Evolutionary conservation across 1,140 invertebrate genomes (phyloP).

Genomic region (Gryllus bimaculatus): DNA sequence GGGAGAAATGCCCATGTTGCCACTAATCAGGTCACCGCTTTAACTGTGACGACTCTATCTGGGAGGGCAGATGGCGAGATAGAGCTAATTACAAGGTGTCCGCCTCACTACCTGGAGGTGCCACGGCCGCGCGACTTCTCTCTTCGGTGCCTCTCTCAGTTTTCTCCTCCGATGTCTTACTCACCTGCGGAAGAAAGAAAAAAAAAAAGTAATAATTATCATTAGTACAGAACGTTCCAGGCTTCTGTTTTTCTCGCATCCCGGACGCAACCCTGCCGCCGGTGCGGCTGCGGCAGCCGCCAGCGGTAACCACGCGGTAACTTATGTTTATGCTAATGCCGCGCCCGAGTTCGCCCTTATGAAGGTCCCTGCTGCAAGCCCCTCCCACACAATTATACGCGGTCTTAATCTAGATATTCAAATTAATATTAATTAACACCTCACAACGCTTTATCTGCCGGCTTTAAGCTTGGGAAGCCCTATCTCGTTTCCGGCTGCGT

Average conservation of each 20-base stretch:
- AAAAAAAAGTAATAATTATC: not conserved
- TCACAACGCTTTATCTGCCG: not conserved
- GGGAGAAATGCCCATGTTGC: no score
- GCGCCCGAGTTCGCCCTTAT: not conserved
- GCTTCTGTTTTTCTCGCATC: not conserved
- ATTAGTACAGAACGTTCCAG: not conserved
- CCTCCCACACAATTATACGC: not conserved
- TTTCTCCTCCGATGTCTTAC: not conserved
- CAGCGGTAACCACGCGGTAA: not conserved
- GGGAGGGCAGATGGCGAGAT: not conserved
- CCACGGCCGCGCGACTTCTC: no score
- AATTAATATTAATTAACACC: conserved; percentile 6
- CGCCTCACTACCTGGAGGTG: not conserved
- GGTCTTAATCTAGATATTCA: conserved; percentile 1
- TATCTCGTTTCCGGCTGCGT: not conserved
- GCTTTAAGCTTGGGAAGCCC: not conserved
- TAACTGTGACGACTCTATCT: not conserved
- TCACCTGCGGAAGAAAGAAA: not conserved
- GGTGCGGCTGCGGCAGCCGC: no score
- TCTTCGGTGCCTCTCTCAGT: not conserved
- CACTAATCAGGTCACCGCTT: no score
- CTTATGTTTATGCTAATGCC: not conserved
- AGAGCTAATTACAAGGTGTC: not conserved
- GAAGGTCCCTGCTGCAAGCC: not conserved
- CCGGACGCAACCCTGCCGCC: not conserved